Evolutionary conservation across 2,888 invertebrate genomes (phyloP).

Genomic region (Trissonchulus latispiculum): DNA sequence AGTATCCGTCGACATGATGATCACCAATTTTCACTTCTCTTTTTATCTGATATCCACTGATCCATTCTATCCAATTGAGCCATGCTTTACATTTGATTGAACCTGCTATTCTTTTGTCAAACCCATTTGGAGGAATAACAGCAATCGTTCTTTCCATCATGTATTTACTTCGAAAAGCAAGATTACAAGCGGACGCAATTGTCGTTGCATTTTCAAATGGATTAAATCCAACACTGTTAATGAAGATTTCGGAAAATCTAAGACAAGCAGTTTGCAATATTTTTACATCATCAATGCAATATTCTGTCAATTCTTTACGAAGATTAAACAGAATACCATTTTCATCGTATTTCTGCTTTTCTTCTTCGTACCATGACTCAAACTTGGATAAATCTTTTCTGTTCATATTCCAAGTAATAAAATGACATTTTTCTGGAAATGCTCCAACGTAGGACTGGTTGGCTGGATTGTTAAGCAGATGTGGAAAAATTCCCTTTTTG

Average conservation of each 20-base stretch:
- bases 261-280: neutral
- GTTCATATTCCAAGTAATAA: neutral
- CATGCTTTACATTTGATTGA: neutral
- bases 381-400: neutral
- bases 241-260: neutral
- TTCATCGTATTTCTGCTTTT: neutral
- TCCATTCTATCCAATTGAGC: neutral
- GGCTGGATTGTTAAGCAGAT: neutral
- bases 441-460: neutral
- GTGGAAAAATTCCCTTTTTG: constrained; percentile 11
- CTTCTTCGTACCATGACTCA: neutral
- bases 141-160: neutral
- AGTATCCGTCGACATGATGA: constrained; percentile 6
- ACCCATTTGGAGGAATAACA: neutral
- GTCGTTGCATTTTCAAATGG: neutral
- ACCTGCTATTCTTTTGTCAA: neutral
- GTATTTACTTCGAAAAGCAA: neutral
- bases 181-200: neutral
- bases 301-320: neutral
- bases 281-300: constrained; percentile 11
- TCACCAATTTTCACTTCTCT: constrained; percentile 6
- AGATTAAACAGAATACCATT: neutral
- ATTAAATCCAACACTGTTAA: neutral
- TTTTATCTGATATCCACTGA: neutral
- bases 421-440: neutral